A percentile compares a stretch with the other conserved stretches of the same genome.
Evolutionary conservation across 2,797 vertebrate species (phyloP).

Genomic region (Smutsia temminckii): DNA sequence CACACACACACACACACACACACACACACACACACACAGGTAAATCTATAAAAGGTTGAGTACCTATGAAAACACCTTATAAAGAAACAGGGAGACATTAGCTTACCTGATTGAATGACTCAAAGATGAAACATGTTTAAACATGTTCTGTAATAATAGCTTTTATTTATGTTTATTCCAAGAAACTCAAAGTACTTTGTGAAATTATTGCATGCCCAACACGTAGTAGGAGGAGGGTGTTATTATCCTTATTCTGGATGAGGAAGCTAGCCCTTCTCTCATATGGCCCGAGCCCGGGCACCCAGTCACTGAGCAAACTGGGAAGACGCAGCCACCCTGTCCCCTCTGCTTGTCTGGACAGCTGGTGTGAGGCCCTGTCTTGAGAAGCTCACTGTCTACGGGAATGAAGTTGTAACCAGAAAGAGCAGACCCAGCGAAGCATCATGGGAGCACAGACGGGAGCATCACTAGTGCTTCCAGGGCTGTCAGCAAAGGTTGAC

Average conservation of each 20-base stretch:
- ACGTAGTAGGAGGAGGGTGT: neutral
- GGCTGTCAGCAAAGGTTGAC: neutral
- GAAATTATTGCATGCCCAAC: constrained; percentile 51
- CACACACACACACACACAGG: no score
- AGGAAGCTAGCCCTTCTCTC: neutral
- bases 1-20: no score
- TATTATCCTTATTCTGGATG: neutral
- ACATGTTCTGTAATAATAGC: constrained; percentile 53
- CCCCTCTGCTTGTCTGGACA: neutral
- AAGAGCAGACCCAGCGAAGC: neutral
- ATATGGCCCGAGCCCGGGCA: fast-evolving
- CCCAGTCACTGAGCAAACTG: neutral
- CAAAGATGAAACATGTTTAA: constrained; percentile 42
- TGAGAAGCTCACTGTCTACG: fast-evolving
- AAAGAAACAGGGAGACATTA: neutral
- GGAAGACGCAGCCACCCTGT: fast-evolving
- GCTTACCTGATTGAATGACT: constrained; percentile 10
- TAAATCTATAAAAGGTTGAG: neutral
- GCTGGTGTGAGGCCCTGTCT: fast-evolving
- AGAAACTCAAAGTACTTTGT: constrained; percentile 40
- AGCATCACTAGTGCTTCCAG: neutral
- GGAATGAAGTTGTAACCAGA: fast-evolving
- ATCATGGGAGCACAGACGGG: fast-evolving
- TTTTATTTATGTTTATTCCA: constrained; percentile 51
- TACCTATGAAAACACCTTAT: neutral